Evolutionary conservation across 2,888 invertebrate species (phyloP), one percentile per base, ranked within the genome.

Genomic region (Zonitis immaculata): DNA sequence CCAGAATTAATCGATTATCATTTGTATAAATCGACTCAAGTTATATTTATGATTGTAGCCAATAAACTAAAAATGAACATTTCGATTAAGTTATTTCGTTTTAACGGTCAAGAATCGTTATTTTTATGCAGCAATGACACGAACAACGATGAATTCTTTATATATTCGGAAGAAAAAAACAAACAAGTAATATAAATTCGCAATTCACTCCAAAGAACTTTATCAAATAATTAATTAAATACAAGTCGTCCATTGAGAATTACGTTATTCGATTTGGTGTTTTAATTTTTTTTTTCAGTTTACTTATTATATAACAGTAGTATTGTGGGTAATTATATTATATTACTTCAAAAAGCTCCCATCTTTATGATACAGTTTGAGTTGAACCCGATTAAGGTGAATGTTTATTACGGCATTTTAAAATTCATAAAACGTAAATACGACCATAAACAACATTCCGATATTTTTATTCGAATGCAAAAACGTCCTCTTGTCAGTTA

Each of bases 51-150:
- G 48, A 7, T 18, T 20, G 4, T 11, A 42, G 11, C 6, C 35
- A 35, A 43, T 43, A 47, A 52, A 52, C 32, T 47, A 47, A 35
- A 22, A 47, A 30, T 22, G 12, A 32, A 28, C 22, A 44, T 48
- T 48, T 18, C 52, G 52, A 52, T 52, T 52, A 48, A 52, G 52
- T 52, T 52, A 48, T 52, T 52, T 35, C n/a, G 39, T 35, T 48
- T 52, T 52, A 44, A 52, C 44, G 52, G 44, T 47, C 47, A 26
- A 14, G 43, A 48, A 48, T 52, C 44, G 39, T 47, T 52, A 48
- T 52, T 52, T 52, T 47, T 52, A 47, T 51, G 42, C 22, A 20
- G 47, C 25, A 43, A 43, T 26, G 25, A 35, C 47, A 47, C 51
- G 47, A 35, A 28, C 27, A 47, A 47, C 35, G 27, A 44, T 39